Evolutionary conservation across 23 tunicate genomes (phyloP), one percentile per base, ranked within the genome.

Genomic region (Styela clava): DNA sequence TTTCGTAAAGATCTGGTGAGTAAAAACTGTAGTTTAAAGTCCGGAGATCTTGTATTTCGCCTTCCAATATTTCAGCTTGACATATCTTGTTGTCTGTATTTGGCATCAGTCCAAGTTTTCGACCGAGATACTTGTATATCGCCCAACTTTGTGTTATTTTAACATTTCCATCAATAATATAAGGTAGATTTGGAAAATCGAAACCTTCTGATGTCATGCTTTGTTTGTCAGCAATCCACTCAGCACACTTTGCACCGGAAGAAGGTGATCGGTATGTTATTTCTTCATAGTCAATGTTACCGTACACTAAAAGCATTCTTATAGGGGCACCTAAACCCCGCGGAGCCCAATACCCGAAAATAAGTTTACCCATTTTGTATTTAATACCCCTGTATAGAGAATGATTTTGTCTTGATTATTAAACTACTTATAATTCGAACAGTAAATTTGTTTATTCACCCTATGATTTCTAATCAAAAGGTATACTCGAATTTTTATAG

Each of bases 151-250:
- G 84, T 21, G 84, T 77, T 27, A 88, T 3, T 29, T 68, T 69
- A 19, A 88, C 74, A 70, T 88, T 84, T 7, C 94, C 88, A 63
- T 88, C 94, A 20, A 84, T 79, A 69, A 68, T 28, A 62, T 84
- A 88, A 0, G 94, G 94, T 2, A 88, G 63, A 69, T 88, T 88
- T 27, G 94, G 94, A 65, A 88, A 88, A 56, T 69, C 85, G 0
- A 88, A 56, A 25, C 79, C 82, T 3, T 44, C 56, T 5, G 56
- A 44, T 44, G 56, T 12, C 56, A 44, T 5, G 7, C 56, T 44
- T 44, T 44, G 56, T 44, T 44, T 44, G 12, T 44, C 56, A 44
- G 56, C 56, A 5, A 44, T 44, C 56, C 56, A 44, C 56, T 44
- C 56, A 12, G 56, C 12, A 44, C 56, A 44, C 12, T 44, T 44